phyloP scores from a whole-genome alignment of 2,888 invertebrate species.

The Ypsolopha scabrella region DNA sequence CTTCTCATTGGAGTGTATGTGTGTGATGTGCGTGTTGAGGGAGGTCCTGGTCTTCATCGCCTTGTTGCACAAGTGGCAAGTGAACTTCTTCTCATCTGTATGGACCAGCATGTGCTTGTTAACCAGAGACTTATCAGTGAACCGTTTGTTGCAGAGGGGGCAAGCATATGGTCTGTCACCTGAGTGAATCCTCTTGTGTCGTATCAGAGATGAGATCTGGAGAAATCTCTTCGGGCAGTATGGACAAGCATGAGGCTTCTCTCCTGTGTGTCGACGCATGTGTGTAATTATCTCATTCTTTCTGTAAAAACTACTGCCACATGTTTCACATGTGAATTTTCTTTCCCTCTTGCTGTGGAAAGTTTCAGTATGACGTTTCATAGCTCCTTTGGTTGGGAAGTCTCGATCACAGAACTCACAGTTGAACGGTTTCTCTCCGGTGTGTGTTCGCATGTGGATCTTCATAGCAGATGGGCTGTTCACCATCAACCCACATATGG shows the following conservation, averaged over 20 bases:
- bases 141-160: slow-evolving; percentile 41
- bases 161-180: slow-evolving; percentile 55
- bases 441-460: slow-evolving; percentile 49
- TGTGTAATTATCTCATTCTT: slow-evolving; percentile 52
- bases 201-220: slow-evolving; percentile 47
- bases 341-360: slow-evolving; percentile 38
- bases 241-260: slow-evolving; percentile 44
- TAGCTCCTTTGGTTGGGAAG: slow-evolving; percentile 41
- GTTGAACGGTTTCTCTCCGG: slow-evolving; percentile 48
- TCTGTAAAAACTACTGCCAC: slow-evolving; percentile 49
- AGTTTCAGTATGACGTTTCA: slow-evolving; percentile 40
- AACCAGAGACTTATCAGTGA: slow-evolving; percentile 40
- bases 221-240: slow-evolving; percentile 42
- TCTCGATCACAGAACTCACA: slow-evolving; percentile 35
- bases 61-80: slow-evolving; percentile 65
- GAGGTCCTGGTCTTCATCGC: slow-evolving; percentile 61
- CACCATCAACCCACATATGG: slow-evolving; percentile 37
- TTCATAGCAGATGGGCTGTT: slow-evolving; percentile 42
- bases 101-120: slow-evolving; percentile 49
- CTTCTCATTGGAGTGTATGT: slow-evolving; percentile 45
- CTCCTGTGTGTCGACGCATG: slow-evolving; percentile 49
- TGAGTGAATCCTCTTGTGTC: slow-evolving; percentile 52
- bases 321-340: slow-evolving; percentile 51
- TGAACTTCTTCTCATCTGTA: slow-evolving; percentile 61
- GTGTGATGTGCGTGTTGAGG: slow-evolving; percentile 56